Base-by-base conservation (phyloP, 2,888 invertebrate species). In the Spodoptera exigua region DNA sequence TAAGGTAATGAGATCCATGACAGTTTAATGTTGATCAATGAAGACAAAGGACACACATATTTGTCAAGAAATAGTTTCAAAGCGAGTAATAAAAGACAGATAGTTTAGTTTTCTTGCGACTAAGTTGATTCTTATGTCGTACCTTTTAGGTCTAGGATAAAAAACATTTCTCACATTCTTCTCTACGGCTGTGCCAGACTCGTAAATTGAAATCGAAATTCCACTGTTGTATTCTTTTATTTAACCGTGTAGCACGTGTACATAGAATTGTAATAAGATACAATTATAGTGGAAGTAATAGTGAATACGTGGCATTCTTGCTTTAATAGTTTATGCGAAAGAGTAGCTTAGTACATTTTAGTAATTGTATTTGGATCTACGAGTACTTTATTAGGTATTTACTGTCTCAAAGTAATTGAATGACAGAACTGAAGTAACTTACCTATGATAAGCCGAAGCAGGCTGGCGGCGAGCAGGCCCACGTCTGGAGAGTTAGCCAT, bases 401-500 rank as follows among this genome's bases (percentile, higher is more conserved):
- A 0, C 9, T 9, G 9, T 27, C 7, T 27, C 27, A 5, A 27
- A 27, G 4, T 27, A 27, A 27, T 27, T 27, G 1, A 9, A 27
- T 27, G 27, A 27, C 7, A n/a, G n/a, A n/a, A n/a, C n/a, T n/a
- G 5, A 27, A 9, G 45, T 34, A 47, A 95, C 95, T 95, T 86
- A 95, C 95, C 95, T 76, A 95, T 95, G 74, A 95, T 95, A 73
- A 95, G 95, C 91, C 95, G 95, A 74, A 95, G 94, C 67, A 95
- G 92, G 89, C 95, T 95, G 83, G 95, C 95, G 75, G 91, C 94
- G 79, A 95, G 88, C 86, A 95, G 92, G 86, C 95, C 95, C 84
- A 95, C 90, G 87, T 95, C 95, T 80, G 95, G 92, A 80, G 95
- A 91, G 85, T 94, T 93, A 93, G 95, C 95, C 95, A 95, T 95